phyloP scores from a whole-genome alignment of 2,888 invertebrate species.

The Coleophora flavipennella region DNA sequence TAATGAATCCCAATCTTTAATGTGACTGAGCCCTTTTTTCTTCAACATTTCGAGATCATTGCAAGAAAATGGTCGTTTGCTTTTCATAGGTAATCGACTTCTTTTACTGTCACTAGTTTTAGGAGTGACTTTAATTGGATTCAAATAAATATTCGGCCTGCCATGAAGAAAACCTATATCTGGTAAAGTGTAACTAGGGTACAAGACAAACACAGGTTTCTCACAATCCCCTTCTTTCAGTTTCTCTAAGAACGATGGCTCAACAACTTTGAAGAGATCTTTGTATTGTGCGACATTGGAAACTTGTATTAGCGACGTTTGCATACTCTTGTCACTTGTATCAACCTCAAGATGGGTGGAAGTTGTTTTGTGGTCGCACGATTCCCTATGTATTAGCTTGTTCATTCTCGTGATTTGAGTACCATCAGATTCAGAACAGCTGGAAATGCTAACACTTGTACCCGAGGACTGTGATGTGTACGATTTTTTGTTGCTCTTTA shows the following conservation, averaged over 20 bases:
- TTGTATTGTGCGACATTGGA: conserved; percentile 48
- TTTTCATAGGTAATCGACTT: conserved; percentile 48
- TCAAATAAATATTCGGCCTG: conserved; percentile 78
- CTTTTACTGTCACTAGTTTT: conserved; percentile 51
- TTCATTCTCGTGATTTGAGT: conserved; percentile 67
- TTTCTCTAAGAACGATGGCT: conserved; percentile 80
- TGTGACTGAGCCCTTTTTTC: conserved; percentile 86
- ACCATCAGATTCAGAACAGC: conserved; percentile 69
- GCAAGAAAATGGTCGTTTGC: conserved; percentile 81
- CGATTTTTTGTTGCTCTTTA: conserved; percentile 52
- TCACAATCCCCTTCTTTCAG: conserved; percentile 76
- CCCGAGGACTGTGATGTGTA: conserved; percentile 65
- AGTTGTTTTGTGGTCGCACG: conserved; percentile 57
- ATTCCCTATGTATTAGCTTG: conserved; percentile 45
- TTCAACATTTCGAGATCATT: conserved; percentile 87
- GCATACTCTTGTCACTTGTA: conserved; percentile 81
- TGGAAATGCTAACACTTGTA: conserved; percentile 68
- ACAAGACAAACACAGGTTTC: conserved; percentile 90
- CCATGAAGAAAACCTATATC: conserved; percentile 86
- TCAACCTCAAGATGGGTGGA: conserved; percentile 68
- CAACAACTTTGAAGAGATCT: conserved; percentile 75
- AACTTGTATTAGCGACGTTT: conserved; percentile 74
- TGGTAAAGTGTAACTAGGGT: conserved; percentile 92
- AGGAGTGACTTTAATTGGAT: conserved; percentile 76
- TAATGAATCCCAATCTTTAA: conserved; percentile 94